Conservation (phyloP, 1,140 invertebrate genomes). For the Dinoponera quadriceps region DNA sequence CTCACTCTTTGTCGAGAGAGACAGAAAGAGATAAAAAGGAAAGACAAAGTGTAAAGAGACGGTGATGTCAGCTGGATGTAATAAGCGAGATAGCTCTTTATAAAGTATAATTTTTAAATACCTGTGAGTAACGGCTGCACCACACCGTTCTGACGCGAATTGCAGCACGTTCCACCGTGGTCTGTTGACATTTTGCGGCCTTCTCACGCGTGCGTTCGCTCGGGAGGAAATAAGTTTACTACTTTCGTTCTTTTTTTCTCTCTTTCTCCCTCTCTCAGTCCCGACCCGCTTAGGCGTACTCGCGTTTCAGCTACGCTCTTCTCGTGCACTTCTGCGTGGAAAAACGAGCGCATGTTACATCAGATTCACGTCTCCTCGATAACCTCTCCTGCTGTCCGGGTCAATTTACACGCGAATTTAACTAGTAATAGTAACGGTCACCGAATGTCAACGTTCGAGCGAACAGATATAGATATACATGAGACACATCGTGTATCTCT, state of each 20-base stretch:
- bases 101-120: constrained; percentile 75
- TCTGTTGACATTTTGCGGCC: constrained; percentile 65
- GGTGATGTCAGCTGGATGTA: too few relatives aligned
- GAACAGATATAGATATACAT: too few relatives aligned
- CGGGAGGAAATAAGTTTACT: not conserved
- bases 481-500: too few relatives aligned
- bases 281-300: not conserved
- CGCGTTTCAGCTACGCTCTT: not conserved
- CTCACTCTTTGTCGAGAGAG: too few relatives aligned
- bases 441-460: too few relatives aligned
- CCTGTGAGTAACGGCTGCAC: constrained; percentile 93
- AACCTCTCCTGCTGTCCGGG: not conserved
- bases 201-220: not conserved
- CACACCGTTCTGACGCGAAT: constrained; percentile 91
- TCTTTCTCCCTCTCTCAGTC: not conserved
- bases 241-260: constrained; percentile 3
- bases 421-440: too few relatives aligned
- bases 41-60: too few relatives aligned
- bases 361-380: not conserved
- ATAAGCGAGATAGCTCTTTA: too few relatives aligned
- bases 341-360: not conserved
- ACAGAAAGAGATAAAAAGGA: too few relatives aligned
- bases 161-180: constrained; percentile 75
- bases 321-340: constrained; percentile 13
- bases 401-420: not conserved